Percentiles rank a stretch among this genome's conserved stretches.
Evolutionary conservation across 2,888 invertebrate species (phyloP).

Genomic region (Andrena chrysosceles): DNA sequence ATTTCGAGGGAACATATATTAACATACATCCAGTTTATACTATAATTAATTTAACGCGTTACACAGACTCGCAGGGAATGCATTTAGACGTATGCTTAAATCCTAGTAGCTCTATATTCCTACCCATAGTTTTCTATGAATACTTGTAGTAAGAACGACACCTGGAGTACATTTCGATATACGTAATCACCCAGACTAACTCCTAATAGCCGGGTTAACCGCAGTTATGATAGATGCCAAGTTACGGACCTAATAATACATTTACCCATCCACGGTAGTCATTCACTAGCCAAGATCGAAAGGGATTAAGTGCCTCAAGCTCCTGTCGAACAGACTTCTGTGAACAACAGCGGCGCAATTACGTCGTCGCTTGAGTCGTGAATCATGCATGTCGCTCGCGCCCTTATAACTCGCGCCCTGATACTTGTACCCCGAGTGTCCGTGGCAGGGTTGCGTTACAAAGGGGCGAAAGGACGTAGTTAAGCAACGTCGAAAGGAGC

Average conservation of each 20-base stretch:
- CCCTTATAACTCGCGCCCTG: not conserved
- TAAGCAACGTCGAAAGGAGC: conserved; percentile 10
- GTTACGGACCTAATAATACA: conserved; percentile 16
- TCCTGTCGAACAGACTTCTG: conserved; percentile 23
- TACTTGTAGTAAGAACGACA: not conserved
- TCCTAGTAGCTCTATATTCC: conserved; percentile 4
- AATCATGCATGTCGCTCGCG: conserved; percentile 28
- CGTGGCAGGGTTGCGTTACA: not conserved
- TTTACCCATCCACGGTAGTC: not conserved
- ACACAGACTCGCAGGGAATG: conserved; percentile 8
- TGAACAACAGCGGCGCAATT: conserved; percentile 26
- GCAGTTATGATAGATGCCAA: not conserved
- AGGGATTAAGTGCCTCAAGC: conserved; percentile 41
- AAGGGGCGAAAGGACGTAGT: conserved; percentile 7
- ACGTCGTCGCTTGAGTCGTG: conserved; percentile 12
- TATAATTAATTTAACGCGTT: conserved; percentile 26
- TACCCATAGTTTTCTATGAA: conserved; percentile 19
- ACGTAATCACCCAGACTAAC: not conserved
- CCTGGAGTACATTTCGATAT: conserved; percentile 15
- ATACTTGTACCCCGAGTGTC: no score
- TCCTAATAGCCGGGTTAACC: not conserved
- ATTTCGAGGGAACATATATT: conserved; percentile 29
- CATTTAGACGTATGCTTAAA: conserved; percentile 26
- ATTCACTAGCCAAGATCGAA: not conserved
- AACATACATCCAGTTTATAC: conserved; percentile 19